phyloP scores from a whole-genome alignment of 2,888 invertebrate species.

The Barypeithes pellucidus region DNA sequence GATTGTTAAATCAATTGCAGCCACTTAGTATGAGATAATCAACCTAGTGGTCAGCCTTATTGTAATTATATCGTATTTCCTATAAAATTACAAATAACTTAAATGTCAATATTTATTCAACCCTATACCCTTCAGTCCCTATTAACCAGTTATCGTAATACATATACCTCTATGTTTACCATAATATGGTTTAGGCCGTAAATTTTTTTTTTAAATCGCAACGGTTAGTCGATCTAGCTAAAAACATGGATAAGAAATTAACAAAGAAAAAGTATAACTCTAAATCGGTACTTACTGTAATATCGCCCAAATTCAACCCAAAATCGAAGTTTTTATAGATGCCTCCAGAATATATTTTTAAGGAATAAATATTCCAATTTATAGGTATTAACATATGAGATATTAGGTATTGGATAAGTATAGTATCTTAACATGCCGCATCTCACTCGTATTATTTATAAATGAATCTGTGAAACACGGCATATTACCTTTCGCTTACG shows the following conservation, averaged over 20 bases:
- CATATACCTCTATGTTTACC: too few relatives aligned
- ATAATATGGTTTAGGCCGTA: too few relatives aligned
- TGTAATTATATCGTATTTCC: too few relatives aligned
- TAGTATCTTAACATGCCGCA: slow-evolving; percentile 5
- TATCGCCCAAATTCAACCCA: slow-evolving; percentile 29
- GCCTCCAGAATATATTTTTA: slow-evolving; percentile 17
- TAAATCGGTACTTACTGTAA: slow-evolving; percentile 40
- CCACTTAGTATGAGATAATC: too few relatives aligned
- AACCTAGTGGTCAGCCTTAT: too few relatives aligned
- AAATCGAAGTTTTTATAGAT: slow-evolving; percentile 30
- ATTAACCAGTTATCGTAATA: too few relatives aligned
- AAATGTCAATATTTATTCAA: too few relatives aligned
- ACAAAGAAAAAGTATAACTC: slow-evolving; percentile 28
- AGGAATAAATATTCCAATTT: slow-evolving; percentile 10
- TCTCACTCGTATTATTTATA: slow-evolving; percentile 2
- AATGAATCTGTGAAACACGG: slow-evolving; percentile 8
- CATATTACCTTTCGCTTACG: slow-evolving; percentile 10
- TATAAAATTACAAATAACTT: too few relatives aligned
- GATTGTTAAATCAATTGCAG: too few relatives aligned
- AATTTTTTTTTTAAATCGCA: not conserved
- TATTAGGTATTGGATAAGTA: slow-evolving; percentile 6
- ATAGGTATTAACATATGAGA: slow-evolving; percentile 1
- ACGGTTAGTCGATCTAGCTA: slow-evolving; percentile 15
- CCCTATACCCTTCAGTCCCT: too few relatives aligned
- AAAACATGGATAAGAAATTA: slow-evolving; percentile 23